Conservation (phyloP, 2,888 invertebrate genomes). For the Anthrax anthrax region DNA sequence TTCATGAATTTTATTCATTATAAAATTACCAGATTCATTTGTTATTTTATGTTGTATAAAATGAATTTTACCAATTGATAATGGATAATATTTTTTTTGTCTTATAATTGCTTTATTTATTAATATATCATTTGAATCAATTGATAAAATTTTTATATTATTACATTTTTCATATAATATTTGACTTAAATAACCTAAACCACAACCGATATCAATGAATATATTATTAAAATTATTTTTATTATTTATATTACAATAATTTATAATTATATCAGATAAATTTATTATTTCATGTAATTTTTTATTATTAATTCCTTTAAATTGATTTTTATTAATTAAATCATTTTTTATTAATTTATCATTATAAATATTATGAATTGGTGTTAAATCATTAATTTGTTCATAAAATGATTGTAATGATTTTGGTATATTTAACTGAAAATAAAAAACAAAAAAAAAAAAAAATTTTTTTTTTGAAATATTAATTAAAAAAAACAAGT, state of each 20-base stretch:
- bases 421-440: slow-evolving; percentile 30
- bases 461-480: too few relatives aligned
- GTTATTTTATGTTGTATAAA: slow-evolving; percentile 44
- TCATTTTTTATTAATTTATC: slow-evolving; percentile 5
- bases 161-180: slow-evolving; percentile 43
- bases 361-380: neutral
- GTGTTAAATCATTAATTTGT: slow-evolving; percentile 17
- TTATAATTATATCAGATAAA: slow-evolving; percentile 38
- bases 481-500: too few relatives aligned
- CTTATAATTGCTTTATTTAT: slow-evolving; percentile 43
- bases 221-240: slow-evolving; percentile 37
- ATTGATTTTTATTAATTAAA: slow-evolving; percentile 12
- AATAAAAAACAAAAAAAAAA: slow-evolving; percentile 7
- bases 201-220: slow-evolving; percentile 60
- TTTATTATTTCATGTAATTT: slow-evolving; percentile 57
- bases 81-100: slow-evolving; percentile 40
- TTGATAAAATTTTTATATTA: slow-evolving; percentile 44
- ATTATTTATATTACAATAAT: slow-evolving; percentile 24
- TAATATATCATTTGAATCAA: slow-evolving; percentile 46
- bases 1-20: slow-evolving; percentile 34
- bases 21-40: slow-evolving; percentile 35
- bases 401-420: slow-evolving; percentile 33
- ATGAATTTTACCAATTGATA: slow-evolving; percentile 40
- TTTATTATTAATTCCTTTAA: slow-evolving; percentile 40
- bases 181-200: slow-evolving; percentile 62